Evolutionary conservation across 2,888 invertebrate species (phyloP), one percentile per base, ranked within the genome.

Genomic region (Drosophila greeni): DNA sequence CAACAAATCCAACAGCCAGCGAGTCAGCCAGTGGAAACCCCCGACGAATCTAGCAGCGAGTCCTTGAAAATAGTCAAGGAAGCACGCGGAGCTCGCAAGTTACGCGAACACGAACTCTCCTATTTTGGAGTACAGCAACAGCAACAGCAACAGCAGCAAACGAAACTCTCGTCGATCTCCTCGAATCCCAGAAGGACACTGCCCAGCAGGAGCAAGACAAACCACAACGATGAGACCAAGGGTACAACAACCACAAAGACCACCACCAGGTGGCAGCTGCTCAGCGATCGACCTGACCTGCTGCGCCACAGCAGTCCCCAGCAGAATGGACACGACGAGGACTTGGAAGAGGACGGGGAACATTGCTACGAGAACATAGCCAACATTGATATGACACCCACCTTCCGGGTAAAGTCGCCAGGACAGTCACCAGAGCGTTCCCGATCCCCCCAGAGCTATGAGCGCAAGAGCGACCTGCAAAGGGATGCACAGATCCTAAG

Each of bases 101-200:
- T 92, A 40, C 89, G 91, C 65, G 91, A 91, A 43, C 92, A 91
- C 70, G 92, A 92, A 77, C 87, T 92, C 47, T 91, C 91, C 64
- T 92, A 91, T 81, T 92, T 92, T 75, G 92, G 92, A 29, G 80
- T 89, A 16, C 85, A 86, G 53, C 64, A 75, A n/a, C 61, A 66
- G 31, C 61, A 57, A 11, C 52, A 62, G 31, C 81, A 82, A 45
- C 43, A 66, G 18, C 43, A 48, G 36, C 57, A 69, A 11, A 67
- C 51, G 31, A 45, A 66, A 36, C 53, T 72, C 2, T 65, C 80
- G 36, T 59, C 74, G n/a, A 24, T 73, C 31, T 29, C 73, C 18
- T 71, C 48, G 33, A 72, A 74, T 58, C 70, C 73, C 48, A 61
- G 85, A 66, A 83, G 86, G 54, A 75, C 78, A 33, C 67, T 86